Evolutionary conservation across 1,140 invertebrate genomes (phyloP).

Genomic region (Pogonognathellus flavescens): DNA sequence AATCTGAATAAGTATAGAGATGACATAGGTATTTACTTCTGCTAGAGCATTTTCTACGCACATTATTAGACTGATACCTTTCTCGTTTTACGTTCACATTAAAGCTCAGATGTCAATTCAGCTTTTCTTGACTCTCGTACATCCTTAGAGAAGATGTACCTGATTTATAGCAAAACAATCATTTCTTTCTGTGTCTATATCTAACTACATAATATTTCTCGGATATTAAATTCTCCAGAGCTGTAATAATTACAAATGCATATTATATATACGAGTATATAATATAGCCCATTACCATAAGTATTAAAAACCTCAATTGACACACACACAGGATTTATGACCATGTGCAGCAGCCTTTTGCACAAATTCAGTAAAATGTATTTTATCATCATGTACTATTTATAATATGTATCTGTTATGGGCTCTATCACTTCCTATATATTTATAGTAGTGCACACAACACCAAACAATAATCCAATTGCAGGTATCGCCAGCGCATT

Average conservation of each 20-base stretch:
- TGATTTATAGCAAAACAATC: background rate
- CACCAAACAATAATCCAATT: background rate
- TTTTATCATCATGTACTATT: background rate
- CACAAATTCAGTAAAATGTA: slow-evolving; percentile 24
- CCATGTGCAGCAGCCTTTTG: slow-evolving; percentile 4
- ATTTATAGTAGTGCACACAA: background rate
- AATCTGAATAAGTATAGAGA: too few relatives aligned
- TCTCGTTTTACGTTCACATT: too few relatives aligned
- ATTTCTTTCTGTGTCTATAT: background rate
- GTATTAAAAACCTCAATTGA: slow-evolving; percentile 43
- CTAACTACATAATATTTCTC: background rate
- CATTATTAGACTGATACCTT: too few relatives aligned
- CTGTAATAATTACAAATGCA: background rate
- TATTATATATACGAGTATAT: slow-evolving; percentile 3
- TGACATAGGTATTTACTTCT: background rate
- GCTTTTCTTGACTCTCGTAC: background rate
- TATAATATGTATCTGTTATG: slow-evolving; percentile 1
- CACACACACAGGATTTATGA: slow-evolving; percentile 3
- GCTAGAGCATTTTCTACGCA: background rate
- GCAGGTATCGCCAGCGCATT: slow-evolving; percentile 43
- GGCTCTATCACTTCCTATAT: background rate
- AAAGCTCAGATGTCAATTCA: background rate
- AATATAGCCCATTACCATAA: slow-evolving; percentile 43
- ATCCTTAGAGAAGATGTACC: background rate
- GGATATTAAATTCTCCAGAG: background rate